Evolutionary conservation across 2,113 vertebrate genomes (phyloP).

Genomic region (Atrichornis clamosus): DNA sequence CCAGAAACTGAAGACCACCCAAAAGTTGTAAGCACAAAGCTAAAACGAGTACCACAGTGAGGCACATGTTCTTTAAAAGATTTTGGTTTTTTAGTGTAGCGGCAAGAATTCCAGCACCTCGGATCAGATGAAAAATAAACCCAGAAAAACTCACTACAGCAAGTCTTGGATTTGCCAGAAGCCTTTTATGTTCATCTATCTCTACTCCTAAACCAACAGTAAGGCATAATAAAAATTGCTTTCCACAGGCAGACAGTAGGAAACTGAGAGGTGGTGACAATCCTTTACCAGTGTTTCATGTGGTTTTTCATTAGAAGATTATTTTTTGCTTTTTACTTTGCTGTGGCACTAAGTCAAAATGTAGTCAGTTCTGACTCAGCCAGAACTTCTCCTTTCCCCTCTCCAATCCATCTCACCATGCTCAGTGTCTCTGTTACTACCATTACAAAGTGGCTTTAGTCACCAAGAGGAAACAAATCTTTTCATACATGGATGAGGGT

Average conservation of each 20-base stretch:
- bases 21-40: neutral
- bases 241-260: neutral
- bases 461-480: neutral
- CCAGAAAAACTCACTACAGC: neutral
- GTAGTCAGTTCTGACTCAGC: neutral
- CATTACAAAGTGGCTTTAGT: neutral
- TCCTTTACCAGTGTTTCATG: neutral
- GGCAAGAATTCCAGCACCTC: neutral
- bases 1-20: neutral
- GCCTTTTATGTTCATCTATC: neutral
- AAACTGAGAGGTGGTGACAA: neutral
- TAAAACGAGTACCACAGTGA: neutral
- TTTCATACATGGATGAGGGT: neutral
- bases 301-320: neutral
- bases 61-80: neutral
- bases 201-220: neutral
- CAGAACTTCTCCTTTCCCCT: neutral
- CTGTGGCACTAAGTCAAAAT: neutral
- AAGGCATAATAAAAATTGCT: neutral
- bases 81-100: neutral
- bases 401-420: neutral
- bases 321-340: neutral
- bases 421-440: neutral
- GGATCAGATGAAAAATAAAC: neutral
- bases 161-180: neutral